A percentile compares a stretch with the other conserved stretches of the same genome.
Evolutionary conservation across 2,888 invertebrate species (phyloP).

Genomic region (Microctonus aethiopoides): DNA sequence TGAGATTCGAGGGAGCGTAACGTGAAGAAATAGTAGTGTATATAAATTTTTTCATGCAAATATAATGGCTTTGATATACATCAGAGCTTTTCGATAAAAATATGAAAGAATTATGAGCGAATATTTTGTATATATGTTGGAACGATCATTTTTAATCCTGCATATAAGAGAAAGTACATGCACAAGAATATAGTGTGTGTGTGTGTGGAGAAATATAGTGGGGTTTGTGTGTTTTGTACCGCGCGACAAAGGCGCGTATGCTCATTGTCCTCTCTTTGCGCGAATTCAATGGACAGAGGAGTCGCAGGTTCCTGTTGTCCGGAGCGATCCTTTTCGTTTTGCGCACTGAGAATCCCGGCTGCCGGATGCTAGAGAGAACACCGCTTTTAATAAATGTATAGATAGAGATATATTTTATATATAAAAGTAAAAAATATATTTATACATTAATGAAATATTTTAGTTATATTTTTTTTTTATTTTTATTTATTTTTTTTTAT

Average conservation of each 20-base stretch:
- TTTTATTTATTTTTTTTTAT: too few species aligned
- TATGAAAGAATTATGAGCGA: background rate
- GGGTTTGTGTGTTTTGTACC: slow-evolving; percentile 39
- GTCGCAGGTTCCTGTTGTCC: slow-evolving; percentile 37
- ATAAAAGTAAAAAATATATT: background rate
- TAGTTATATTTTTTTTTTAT: too few species aligned
- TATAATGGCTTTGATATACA: background rate
- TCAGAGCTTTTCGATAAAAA: background rate
- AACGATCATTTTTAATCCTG: slow-evolving; percentile 35
- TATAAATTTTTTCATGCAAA: too few species aligned
- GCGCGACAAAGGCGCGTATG: slow-evolving; percentile 49
- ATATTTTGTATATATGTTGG: background rate
- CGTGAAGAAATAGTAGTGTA: too few species aligned
- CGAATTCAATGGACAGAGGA: slow-evolving; percentile 42
- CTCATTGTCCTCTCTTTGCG: slow-evolving; percentile 44
- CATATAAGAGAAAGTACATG: slow-evolving; percentile 20
- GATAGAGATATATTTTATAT: background rate
- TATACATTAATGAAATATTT: too few species aligned
- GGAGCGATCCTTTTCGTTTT: slow-evolving; percentile 33
- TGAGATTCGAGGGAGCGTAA: too few species aligned
- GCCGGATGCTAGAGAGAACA: slow-evolving; percentile 22
- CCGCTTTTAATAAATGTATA: slow-evolving; percentile 12
- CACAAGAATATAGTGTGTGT: slow-evolving; percentile 19
- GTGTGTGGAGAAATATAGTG: slow-evolving; percentile 1
- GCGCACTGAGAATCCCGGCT: slow-evolving; percentile 14